phyloP scores from a whole-genome alignment of 92 coral and sea anemone species.

The Zoanthus solanderi region DNA sequence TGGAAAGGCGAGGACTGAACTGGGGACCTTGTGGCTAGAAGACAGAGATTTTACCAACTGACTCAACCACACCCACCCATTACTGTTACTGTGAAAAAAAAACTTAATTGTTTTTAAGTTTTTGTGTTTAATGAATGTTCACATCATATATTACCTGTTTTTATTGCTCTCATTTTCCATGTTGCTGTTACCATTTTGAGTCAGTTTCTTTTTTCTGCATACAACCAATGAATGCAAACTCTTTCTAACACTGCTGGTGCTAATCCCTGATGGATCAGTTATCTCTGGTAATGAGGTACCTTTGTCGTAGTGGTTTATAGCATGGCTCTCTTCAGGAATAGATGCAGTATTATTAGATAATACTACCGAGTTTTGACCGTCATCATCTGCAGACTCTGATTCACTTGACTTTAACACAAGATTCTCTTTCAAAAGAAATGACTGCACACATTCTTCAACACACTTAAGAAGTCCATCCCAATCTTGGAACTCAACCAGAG shows the following conservation, averaged over 20 bases:
- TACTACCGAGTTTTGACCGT: neutral
- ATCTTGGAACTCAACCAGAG: slow-evolving; percentile 93
- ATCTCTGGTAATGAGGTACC: neutral
- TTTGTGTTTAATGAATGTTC: no score
- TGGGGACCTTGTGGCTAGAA: no score
- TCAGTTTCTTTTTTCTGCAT: slow-evolving; percentile 49
- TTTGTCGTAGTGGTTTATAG: slow-evolving; percentile 7
- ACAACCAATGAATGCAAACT: slow-evolving; percentile 91
- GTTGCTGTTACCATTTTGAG: neutral
- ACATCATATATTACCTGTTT: neutral
- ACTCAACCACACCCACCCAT: no score
- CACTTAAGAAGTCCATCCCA: slow-evolving; percentile 85
- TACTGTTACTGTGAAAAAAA: no score
- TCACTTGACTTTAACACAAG: slow-evolving; percentile 23
- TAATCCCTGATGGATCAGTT: slow-evolving; percentile 60
- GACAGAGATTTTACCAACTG: no score
- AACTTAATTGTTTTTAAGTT: no score
- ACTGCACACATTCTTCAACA: slow-evolving; percentile 72
- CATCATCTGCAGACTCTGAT: slow-evolving; percentile 28
- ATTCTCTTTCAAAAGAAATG: slow-evolving; percentile 69
- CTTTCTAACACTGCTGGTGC: slow-evolving; percentile 69
- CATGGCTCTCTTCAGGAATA: slow-evolving; percentile 20
- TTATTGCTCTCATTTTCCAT: neutral
- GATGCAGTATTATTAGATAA: neutral
- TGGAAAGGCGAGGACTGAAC: no score